Conservation (phyloP, 2,113 vertebrate species). For the Pongo pygmaeus region DNA sequence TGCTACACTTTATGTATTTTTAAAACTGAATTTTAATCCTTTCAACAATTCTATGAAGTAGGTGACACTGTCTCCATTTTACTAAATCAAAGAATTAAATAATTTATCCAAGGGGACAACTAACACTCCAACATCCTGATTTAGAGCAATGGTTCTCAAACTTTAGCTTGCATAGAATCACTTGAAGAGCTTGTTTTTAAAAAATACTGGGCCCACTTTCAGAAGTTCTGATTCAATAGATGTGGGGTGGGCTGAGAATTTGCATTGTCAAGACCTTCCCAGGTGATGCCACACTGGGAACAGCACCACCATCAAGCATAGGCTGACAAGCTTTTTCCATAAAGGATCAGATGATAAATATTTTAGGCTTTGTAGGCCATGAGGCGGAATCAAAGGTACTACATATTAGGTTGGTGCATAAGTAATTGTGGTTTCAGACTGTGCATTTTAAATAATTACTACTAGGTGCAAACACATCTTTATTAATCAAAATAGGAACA, state of each 20-base stretch:
- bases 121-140: not conserved
- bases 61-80: not conserved
- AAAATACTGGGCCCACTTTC: not conserved
- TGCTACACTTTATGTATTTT: not conserved
- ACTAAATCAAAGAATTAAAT: not conserved
- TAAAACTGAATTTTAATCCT: not conserved
- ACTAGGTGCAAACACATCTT: no score
- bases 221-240: not conserved
- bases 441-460: no score
- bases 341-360: slow-evolving; percentile 20
- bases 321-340: not conserved
- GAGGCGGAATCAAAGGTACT: not conserved
- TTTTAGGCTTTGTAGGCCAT: slow-evolving; percentile 12
- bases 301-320: not conserved
- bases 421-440: no score
- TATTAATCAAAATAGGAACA: no score
- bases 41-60: not conserved
- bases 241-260: not conserved
- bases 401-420: not conserved
- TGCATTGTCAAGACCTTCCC: not conserved
- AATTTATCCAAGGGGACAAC: not conserved
- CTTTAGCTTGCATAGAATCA: slow-evolving; percentile 16
- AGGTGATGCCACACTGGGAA: not conserved
- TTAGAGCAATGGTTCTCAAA: not conserved
- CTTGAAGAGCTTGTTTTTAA: not conserved